Base-by-base conservation (phyloP, 2,888 invertebrate genomes). In the Andrena marginata region DNA sequence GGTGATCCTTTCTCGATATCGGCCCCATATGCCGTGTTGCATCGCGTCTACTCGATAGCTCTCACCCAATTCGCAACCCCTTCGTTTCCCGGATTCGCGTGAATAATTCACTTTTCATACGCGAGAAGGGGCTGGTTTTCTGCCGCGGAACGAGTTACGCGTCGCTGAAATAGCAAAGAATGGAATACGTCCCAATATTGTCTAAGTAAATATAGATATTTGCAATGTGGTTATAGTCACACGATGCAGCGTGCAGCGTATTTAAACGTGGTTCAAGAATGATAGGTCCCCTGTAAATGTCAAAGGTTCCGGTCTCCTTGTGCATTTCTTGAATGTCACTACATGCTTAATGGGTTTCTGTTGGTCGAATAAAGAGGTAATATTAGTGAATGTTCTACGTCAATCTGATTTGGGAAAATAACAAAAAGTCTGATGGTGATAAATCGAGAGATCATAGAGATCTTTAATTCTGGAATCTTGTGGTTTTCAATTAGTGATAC, bases 1-100 rank as follows among this genome's bases (percentile, higher is more conserved):
- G 94, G 92, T 92, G 92, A 93, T 93, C 91, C 93, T 92, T 93
- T 93, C 93, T 92, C 94, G 92, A 93, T 94, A 93, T 93, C 93
- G 91, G 91, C 90, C 92, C 90, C 89, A 89, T 89, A 89, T 89
- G 88, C 85, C 87, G 83, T 83, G 76, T 74, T 88, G 89, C 88
- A 88, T 82, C 89, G 77, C 23, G 56, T 82, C 85, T 85, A 62
- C 73, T 89, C 80, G 85, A 87, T 87, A 83, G 70, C 79, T 87
- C 77, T 86, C 77, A 26, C 81, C 77, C 88, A 83, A 85, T 86
- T 90, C 87, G 77, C 81, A 75, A 82, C 74, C 85, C 83, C 79
- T 76, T 67, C 67, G 48, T 75, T 78, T 73, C 71, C 80, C 56
- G 64, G 73, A 71, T 70, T 84, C 71, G 56, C 56, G 56, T 23